Evolutionary conservation across 2,888 invertebrate genomes (phyloP), one percentile per base, ranked within the genome.

Genomic region (Thecocarcelia acutangulata): DNA sequence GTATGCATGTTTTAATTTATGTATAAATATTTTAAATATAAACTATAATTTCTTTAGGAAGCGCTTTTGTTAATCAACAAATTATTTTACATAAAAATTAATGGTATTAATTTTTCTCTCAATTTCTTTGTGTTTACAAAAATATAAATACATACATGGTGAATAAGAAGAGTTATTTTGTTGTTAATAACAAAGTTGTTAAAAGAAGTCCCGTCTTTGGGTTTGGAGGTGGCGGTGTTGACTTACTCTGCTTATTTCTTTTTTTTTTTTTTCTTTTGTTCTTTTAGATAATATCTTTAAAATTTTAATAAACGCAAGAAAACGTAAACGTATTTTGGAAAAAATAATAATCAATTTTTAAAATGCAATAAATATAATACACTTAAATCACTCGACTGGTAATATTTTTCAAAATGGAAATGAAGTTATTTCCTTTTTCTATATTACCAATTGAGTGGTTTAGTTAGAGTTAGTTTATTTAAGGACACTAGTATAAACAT

Each of bases 1-100:
- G n/a, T n/a, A n/a, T n/a, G 12, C 24, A 73, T 46, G 17, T 56
- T 40, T 52, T 54, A 44, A 28, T 64, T 52, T 46, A 59, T 44
- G 50, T 72, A 69, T 52, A 52, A 33, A 15, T 72, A 73, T 54
- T 70, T 52, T 52, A 5, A 61, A 69, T 73, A 37, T 52, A 66
- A 59, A 64, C 40, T 72, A 72, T 72, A 76, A 56, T 70, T 28
- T 54, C n/a, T 68, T 69, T 82, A 82, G 82, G 82, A 82, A 82
- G 82, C 78, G 82, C 82, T 82, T 82, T 70, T 75, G 78, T 82
- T 66, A 74, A 78, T 82, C 66, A 82, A 75, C 66, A 82, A 82
- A 66, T 78, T 73, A 56, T 74, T 74, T 70, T 70, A 76, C 50
- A 80, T 54, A 72, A 58, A 61, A 74, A 61, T 59, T 37, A 75